A percentile compares a stretch with the other conserved stretches of the same genome.
phyloP scores from a whole-genome alignment of 2,113 vertebrate genomes.

The Ascaphus truei region DNA sequence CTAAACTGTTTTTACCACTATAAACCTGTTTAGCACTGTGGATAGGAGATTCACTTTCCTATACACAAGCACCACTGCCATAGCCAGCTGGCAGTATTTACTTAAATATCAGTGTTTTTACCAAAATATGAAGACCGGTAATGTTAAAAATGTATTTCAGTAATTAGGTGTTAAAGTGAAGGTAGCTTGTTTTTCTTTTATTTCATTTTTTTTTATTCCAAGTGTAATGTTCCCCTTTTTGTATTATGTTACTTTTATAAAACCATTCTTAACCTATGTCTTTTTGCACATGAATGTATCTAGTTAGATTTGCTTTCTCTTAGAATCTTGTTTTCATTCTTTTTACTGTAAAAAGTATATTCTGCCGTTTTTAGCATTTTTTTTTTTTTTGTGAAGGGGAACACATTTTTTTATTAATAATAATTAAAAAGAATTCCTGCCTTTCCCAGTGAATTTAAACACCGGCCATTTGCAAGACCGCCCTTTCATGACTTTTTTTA shows the following conservation, averaged over 20 bases:
- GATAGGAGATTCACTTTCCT: no score
- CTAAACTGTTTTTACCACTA: no score
- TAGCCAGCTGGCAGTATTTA: not conserved
- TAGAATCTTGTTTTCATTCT: slow-evolving; percentile 43
- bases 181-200: slow-evolving; percentile 14
- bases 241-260: slow-evolving; percentile 28
- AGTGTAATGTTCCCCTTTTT: slow-evolving; percentile 26
- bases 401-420: slow-evolving; percentile 42
- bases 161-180: slow-evolving; percentile 19
- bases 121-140: slow-evolving; percentile 18
- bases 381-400: slow-evolving; percentile 26
- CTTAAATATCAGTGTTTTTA: slow-evolving; percentile 11
- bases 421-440: slow-evolving; percentile 32
- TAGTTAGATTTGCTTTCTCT: slow-evolving; percentile 51
- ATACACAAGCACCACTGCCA: not conserved
- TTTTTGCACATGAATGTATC: slow-evolving; percentile 57
- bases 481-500: slow-evolving; percentile 42
- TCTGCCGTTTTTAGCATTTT: slow-evolving; percentile 46
- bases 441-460: slow-evolving; percentile 7
- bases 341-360: slow-evolving; percentile 50
- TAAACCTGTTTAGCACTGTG: no score
- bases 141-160: slow-evolving; percentile 10
- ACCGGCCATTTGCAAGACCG: not conserved
- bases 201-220: slow-evolving; percentile 15
- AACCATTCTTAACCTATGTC: slow-evolving; percentile 11